Percentiles rank a stretch among this genome's conserved stretches.
These are phyloP conservation scores for Nylanderia fulva DNA, from an alignment of 1,140 invertebrate genomes.

Conservation along the genomic window DNA sequence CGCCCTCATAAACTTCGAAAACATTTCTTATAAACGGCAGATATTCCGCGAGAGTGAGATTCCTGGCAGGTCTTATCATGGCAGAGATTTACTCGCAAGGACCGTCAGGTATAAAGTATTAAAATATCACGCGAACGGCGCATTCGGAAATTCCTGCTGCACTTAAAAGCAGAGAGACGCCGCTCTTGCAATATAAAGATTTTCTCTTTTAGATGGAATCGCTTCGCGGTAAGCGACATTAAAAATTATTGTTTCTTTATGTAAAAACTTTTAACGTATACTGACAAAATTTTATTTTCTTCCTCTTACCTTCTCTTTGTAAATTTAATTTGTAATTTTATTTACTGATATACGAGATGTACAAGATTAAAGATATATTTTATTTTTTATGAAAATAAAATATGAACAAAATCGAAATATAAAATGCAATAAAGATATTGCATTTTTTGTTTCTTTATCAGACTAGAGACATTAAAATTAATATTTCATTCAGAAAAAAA, in stretches of 20 bases:
- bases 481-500: too few species aligned
- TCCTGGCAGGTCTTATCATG: constrained; percentile 70
- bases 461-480: too few species aligned
- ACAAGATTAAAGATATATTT: background rate
- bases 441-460: background rate
- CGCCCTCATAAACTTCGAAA: constrained; percentile 73
- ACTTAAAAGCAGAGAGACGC: constrained; percentile 44
- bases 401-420: background rate
- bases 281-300: background rate
- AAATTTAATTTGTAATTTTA: constrained; percentile 13
- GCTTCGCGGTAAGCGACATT: constrained; percentile 33
- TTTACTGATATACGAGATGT: background rate
- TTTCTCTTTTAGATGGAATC: constrained; percentile 36
- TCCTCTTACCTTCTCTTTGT: background rate
- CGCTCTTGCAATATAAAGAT: constrained; percentile 45
- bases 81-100: constrained; percentile 69
- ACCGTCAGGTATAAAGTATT: constrained; percentile 68
- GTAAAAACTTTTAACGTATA: constrained; percentile 6
- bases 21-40: constrained; percentile 75
- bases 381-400: background rate
- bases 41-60: constrained; percentile 70
- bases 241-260: constrained; percentile 40
- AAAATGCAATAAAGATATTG: background rate
- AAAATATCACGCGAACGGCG: constrained; percentile 71
- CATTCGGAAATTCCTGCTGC: constrained; percentile 62